These are phyloP conservation scores for Leptinotarsa juncta DNA, from an alignment of 2,888 invertebrate genomes.

Conservation along the genomic window DNA sequence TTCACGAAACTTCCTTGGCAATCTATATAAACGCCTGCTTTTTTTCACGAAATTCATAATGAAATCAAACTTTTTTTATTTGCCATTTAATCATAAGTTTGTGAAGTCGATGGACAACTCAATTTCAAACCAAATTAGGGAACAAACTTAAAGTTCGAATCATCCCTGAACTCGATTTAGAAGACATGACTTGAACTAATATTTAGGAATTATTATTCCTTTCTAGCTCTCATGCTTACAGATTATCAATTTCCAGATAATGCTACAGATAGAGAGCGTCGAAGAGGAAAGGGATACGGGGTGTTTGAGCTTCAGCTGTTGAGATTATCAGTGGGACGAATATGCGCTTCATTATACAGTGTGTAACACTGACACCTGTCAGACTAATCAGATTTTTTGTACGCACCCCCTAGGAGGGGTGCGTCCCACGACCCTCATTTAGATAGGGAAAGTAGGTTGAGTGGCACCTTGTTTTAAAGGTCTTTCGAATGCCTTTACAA, in stretches of 20 bases:
- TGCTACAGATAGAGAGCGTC: not conserved
- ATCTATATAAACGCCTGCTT: not conserved
- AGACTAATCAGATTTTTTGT: no score
- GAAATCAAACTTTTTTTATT: not conserved
- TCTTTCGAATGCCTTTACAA: no score
- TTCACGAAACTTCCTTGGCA: not conserved
- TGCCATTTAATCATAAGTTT: not conserved
- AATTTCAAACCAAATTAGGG: slow-evolving; percentile 3
- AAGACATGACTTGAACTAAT: slow-evolving; percentile 8
- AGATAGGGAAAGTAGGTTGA: no score
- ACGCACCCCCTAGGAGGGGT: no score
- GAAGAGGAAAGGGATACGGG: not conserved
- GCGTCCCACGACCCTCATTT: no score
- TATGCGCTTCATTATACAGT: no score
- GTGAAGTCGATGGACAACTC: slow-evolving; percentile 4
- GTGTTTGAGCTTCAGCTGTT: not conserved
- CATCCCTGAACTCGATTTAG: not conserved
- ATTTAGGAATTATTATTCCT: not conserved
- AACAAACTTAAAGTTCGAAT: not conserved
- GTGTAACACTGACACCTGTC: no score
- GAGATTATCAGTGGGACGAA: no score
- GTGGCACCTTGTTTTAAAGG: no score
- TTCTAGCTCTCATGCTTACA: not conserved
- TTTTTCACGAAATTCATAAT: not conserved
- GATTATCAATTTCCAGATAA: not conserved